Conservation (phyloP, 2,797 vertebrate species). For the Ctenochaetus hawaiiensis region DNA sequence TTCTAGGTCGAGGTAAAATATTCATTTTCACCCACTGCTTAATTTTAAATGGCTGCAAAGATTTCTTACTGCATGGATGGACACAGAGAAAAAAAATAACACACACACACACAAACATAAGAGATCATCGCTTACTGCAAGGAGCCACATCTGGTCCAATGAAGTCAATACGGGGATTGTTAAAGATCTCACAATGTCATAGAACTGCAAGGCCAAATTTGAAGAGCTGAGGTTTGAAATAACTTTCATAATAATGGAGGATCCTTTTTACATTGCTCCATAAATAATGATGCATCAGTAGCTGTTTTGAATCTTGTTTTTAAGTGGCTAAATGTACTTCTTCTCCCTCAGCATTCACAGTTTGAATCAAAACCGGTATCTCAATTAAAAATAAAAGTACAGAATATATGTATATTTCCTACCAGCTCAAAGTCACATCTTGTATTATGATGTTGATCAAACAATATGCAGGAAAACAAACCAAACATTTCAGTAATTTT, state of each 20-base stretch:
- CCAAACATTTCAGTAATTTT: neutral
- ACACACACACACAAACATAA: neutral
- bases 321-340: neutral
- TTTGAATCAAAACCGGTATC: neutral
- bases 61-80: neutral
- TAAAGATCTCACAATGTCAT: too few relatives aligned
- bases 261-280: neutral
- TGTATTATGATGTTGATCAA: neutral
- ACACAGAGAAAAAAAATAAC: neutral
- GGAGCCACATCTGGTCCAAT: neutral
- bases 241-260: neutral
- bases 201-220: too few relatives aligned
- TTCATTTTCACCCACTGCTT: constrained; percentile 5
- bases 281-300: too few relatives aligned
- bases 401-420: neutral
- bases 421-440: neutral
- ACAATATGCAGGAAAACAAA: neutral
- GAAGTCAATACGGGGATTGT: neutral
- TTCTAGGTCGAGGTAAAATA: constrained; percentile 36
- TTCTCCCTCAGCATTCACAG: neutral
- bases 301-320: neutral
- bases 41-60: constrained; percentile 18
- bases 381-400: neutral
- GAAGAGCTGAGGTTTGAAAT: too few relatives aligned
- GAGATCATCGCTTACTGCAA: neutral